These are phyloP conservation scores for Nomada ferruginata DNA, from an alignment of 2,888 invertebrate genomes.

Conservation along the genomic window DNA sequence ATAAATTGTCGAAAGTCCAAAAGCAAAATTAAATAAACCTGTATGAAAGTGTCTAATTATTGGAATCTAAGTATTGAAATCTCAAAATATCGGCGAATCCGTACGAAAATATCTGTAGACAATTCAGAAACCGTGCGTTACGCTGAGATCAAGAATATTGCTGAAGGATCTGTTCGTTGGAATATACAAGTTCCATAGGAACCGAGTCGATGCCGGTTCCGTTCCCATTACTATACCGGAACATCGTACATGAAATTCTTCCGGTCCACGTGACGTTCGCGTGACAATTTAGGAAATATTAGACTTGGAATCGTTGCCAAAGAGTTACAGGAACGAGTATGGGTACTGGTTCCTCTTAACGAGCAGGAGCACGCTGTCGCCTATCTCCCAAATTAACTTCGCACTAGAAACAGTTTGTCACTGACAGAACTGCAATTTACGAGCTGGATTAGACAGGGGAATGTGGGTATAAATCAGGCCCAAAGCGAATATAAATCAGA, in stretches of 20 bases:
- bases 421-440: conserved; percentile 43
- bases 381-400: conserved; percentile 46
- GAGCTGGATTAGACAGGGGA: conserved; percentile 24
- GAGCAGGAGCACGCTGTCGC: conserved; percentile 5
- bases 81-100: no score
- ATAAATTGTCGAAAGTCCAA: no score
- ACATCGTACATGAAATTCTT: conserved; percentile 28
- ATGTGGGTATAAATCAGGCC: conserved; percentile 33
- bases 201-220: not conserved
- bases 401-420: conserved; percentile 43
- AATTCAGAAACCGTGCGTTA: not conserved
- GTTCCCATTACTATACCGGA: conserved; percentile 25
- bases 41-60: no score
- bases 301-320: conserved; percentile 34
- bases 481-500: not conserved
- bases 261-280: conserved; percentile 39
- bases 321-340: conserved; percentile 26
- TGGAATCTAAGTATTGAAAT: no score
- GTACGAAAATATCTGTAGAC: no score
- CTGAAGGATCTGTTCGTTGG: not conserved
- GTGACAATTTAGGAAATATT: conserved; percentile 42
- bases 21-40: no score
- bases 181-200: not conserved
- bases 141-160: not conserved
- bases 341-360: conserved; percentile 1